A percentile compares a stretch with the other conserved stretches of the same genome.
Evolutionary conservation across 2,888 invertebrate species (phyloP).

Genomic region (Agrochola litura): DNA sequence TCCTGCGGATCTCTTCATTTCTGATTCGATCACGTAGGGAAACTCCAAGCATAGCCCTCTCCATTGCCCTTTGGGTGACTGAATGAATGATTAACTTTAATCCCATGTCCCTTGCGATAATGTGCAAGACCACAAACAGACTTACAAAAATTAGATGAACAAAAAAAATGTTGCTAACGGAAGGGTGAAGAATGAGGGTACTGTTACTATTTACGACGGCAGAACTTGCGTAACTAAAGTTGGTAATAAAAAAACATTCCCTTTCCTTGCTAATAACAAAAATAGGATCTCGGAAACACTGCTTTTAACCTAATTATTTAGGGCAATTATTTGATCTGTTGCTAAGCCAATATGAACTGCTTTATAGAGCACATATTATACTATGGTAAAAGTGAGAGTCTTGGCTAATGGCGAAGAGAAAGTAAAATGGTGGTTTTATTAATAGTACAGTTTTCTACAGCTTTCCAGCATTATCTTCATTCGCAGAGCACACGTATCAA

Average conservation of each 20-base stretch:
- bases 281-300: neutral
- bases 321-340: constrained; percentile 6
- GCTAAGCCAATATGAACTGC: constrained; percentile 9
- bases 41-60: too few species aligned
- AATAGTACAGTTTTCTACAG: constrained; percentile 46
- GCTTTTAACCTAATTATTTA: constrained; percentile 31
- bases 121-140: neutral
- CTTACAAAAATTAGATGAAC: neutral
- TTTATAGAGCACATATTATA: neutral
- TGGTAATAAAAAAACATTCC: constrained; percentile 8
- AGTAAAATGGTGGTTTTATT: constrained; percentile 47
- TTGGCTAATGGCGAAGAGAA: constrained; percentile 48
- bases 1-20: too few species aligned
- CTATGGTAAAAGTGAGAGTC: constrained; percentile 37
- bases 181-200: constrained; percentile 33
- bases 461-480: constrained; percentile 42
- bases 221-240: constrained; percentile 5
- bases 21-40: too few species aligned
- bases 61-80: too few species aligned
- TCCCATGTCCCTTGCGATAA: neutral
- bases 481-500: constrained; percentile 9
- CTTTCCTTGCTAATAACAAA: constrained; percentile 12
- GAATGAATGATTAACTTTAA: neutral
- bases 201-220: constrained; percentile 31
- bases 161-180: constrained; percentile 6